phyloP scores from a whole-genome alignment of 2,113 vertebrate species.

The Cairina moschata region DNA sequence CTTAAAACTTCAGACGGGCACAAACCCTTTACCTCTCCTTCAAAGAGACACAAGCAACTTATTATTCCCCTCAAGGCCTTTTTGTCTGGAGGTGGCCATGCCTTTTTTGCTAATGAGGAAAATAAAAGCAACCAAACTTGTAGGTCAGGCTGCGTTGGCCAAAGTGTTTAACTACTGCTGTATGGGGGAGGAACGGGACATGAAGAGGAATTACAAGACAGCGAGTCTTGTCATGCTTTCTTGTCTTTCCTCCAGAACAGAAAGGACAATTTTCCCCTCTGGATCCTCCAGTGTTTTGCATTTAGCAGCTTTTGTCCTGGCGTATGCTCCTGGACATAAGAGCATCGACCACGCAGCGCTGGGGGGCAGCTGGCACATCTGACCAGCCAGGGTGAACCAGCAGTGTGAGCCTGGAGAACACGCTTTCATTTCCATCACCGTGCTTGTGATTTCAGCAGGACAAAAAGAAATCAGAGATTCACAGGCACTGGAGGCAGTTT shows the following conservation, averaged over 20 bases:
- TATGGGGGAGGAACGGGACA: not conserved
- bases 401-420: not conserved
- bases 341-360: accelerated
- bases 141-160: not conserved
- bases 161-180: not conserved
- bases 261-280: not conserved
- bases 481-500: not conserved
- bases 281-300: not conserved
- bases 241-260: not conserved
- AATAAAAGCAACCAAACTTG: not conserved
- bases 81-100: not conserved
- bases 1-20: not conserved
- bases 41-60: not conserved
- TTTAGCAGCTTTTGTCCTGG: not conserved
- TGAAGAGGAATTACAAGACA: not conserved
- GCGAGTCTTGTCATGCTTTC: not conserved
- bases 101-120: not conserved
- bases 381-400: not conserved
- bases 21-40: not conserved
- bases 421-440: not conserved
- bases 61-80: not conserved
- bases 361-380: not conserved
- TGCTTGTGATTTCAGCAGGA: not conserved
- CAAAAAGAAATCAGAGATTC: not conserved
- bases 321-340: not conserved